Conservation (phyloP, 2,113 vertebrate genomes). For the Dasyornis broadbenti region DNA sequence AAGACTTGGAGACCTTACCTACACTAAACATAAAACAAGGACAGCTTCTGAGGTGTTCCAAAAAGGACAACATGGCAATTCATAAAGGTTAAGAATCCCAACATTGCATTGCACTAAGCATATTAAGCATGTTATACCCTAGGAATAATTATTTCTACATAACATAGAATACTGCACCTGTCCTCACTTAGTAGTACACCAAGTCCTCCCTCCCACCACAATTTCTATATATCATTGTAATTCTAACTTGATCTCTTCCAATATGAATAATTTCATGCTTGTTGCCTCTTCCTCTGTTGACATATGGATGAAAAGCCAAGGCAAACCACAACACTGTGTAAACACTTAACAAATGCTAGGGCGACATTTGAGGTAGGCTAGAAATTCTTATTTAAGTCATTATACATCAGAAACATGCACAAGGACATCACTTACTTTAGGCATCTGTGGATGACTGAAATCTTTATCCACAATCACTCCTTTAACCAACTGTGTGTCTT, state of each 20-base stretch:
- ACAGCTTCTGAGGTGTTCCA: background rate
- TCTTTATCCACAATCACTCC: conserved; percentile 98
- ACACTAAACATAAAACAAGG: background rate
- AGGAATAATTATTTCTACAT: background rate
- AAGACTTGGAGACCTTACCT: background rate
- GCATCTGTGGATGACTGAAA: conserved; percentile 99
- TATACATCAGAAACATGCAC: background rate
- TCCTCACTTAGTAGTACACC: background rate
- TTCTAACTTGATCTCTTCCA: background rate
- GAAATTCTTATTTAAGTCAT: background rate
- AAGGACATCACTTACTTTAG: conserved; percentile 78
- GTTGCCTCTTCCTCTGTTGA: background rate
- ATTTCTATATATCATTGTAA: background rate
- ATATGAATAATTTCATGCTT: background rate
- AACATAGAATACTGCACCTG: background rate
- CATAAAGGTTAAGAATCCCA: background rate
- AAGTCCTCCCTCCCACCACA: background rate
- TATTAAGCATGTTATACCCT: background rate
- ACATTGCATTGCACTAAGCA: background rate
- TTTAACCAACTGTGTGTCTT: conserved; percentile 94
- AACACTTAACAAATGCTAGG: background rate
- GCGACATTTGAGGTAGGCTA: background rate
- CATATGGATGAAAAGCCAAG: background rate
- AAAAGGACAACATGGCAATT: background rate
- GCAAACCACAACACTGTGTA: background rate